Evolutionary conservation across 2,113 vertebrate genomes (phyloP).

Genomic region (Dendropsophus ebraccatus): DNA sequence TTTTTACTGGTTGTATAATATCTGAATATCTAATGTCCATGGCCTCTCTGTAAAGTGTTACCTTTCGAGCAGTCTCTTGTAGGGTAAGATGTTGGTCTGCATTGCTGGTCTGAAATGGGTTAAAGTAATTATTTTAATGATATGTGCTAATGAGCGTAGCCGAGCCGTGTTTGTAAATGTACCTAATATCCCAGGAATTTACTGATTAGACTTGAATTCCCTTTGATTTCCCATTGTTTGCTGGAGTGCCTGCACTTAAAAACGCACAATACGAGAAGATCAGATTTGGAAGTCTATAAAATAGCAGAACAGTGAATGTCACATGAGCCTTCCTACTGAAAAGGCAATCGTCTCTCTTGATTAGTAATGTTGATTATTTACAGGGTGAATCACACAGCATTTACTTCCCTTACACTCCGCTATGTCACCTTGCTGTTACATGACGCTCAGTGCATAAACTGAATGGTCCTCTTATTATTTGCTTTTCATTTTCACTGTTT

Average conservation of each 20-base stretch:
- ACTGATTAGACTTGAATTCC: constrained; percentile 47
- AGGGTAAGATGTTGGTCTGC: not conserved
- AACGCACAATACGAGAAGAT: not conserved
- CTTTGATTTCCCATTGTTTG: constrained; percentile 49
- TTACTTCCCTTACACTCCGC: not conserved
- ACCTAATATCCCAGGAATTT: constrained; percentile 19
- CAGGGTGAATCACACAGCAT: not conserved
- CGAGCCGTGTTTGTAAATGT: constrained; percentile 45
- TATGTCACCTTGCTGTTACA: not conserved
- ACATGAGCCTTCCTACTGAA: constrained; percentile 2
- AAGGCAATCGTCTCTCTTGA: constrained; percentile 18
- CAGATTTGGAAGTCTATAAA: constrained; percentile 1
- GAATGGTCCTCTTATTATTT: not conserved
- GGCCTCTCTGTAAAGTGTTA: not conserved
- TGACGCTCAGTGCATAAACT: not conserved
- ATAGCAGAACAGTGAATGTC: constrained; percentile 3
- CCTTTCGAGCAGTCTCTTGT: not conserved
- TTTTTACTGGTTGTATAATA: too few relatives aligned
- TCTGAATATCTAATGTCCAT: not conserved
- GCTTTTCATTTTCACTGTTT: not conserved
- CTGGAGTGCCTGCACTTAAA: not conserved
- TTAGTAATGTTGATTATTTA: constrained; percentile 6
- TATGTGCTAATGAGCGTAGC: constrained; percentile 10
- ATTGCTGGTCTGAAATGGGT: not conserved
- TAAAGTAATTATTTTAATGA: constrained; percentile 2